phyloP scores from a whole-genome alignment of 1,140 invertebrate genomes.

The Danaus melanippus region DNA sequence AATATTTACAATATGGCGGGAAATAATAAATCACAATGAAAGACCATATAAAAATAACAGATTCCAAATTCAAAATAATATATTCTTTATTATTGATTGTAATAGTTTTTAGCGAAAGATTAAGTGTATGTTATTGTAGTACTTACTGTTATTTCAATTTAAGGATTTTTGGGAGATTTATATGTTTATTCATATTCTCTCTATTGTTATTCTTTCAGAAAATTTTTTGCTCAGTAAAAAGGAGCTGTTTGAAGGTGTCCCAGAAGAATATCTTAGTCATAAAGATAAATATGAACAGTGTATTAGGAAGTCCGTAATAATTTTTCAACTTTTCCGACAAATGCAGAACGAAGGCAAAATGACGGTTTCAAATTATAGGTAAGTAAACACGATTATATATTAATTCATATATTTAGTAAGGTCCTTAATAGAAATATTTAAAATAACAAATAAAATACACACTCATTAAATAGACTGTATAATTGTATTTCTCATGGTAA shows the following conservation, averaged over 20 bases:
- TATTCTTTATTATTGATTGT: too few relatives aligned
- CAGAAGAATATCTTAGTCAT: constrained; percentile 85
- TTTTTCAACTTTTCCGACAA: constrained; percentile 80
- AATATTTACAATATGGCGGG: too few relatives aligned
- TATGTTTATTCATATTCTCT: constrained; percentile 1
- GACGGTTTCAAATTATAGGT: constrained; percentile 77
- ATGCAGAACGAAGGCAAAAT: constrained; percentile 76
- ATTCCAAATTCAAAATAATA: too few relatives aligned
- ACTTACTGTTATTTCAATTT: too few relatives aligned
- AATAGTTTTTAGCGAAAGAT: too few relatives aligned
- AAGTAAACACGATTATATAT: constrained; percentile 9
- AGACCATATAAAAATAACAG: too few relatives aligned
- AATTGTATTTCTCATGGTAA: too few relatives aligned
- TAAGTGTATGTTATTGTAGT: too few relatives aligned
- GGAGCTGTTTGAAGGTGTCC: constrained; percentile 76
- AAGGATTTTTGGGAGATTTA: too few relatives aligned
- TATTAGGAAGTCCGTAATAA: constrained; percentile 78
- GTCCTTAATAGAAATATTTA: not conserved
- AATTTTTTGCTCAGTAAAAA: constrained; percentile 79
- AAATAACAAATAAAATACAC: not conserved
- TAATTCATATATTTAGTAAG: constrained; percentile 1
- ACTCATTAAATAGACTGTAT: too few relatives aligned
- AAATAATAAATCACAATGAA: too few relatives aligned
- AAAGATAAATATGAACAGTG: constrained; percentile 87
- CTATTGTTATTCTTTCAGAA: constrained; percentile 71